These are phyloP conservation scores for Drosophila meridiana DNA, from an alignment of 2,888 invertebrate species.

Conservation along the genomic window DNA sequence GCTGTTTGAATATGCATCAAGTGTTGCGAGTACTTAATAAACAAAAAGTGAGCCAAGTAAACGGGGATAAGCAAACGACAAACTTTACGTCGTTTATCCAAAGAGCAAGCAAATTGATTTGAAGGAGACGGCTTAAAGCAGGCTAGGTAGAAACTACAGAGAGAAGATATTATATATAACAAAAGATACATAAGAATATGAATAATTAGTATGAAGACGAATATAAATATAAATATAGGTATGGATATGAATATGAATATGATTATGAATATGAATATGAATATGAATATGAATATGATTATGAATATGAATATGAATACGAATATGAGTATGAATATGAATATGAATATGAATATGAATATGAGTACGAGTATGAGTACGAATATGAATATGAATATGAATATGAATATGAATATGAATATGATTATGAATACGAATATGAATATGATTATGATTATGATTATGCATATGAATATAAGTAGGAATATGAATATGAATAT, in stretches of 20 bases:
- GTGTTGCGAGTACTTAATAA: conserved; percentile 3
- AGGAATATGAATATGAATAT: neutral
- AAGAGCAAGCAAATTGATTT: conserved; percentile 1
- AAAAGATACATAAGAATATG: neutral
- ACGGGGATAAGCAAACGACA: neutral
- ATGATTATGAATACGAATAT: neutral
- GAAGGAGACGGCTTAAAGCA: neutral
- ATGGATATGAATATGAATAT: neutral
- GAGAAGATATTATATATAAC: neutral
- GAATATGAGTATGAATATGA: neutral
- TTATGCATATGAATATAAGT: neutral
- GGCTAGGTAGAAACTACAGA: neutral
- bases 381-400: neutral
- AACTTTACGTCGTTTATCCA: conserved; percentile 24
- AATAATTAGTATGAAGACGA: neutral
- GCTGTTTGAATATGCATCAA: conserved; percentile 27
- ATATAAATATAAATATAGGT: neutral
- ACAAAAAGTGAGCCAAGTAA: conserved; percentile 7
- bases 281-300: neutral
- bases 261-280: neutral
- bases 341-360: neutral
- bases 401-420: neutral
- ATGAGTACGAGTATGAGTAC: neutral
- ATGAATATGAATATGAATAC: neutral
- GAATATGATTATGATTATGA: too few species aligned